phyloP scores from a whole-genome alignment of 1,140 invertebrate genomes.

The Paraescarpia echinospica region DNA sequence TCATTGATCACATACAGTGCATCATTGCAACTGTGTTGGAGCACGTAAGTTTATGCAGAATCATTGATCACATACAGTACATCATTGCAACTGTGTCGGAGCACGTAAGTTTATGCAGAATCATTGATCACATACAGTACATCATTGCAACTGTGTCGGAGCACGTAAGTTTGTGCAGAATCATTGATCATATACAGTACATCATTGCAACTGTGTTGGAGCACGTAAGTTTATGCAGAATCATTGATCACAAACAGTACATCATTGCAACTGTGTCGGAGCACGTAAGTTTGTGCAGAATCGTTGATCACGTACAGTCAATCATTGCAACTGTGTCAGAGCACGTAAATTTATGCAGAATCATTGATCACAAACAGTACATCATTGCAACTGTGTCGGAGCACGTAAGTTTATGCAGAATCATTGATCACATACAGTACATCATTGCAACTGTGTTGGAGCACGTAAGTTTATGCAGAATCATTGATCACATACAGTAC shows the following conservation, averaged over 20 bases:
- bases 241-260: not conserved
- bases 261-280: not conserved
- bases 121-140: not conserved
- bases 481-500: not conserved
- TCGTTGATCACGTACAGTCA: not conserved
- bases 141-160: not conserved
- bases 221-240: not conserved
- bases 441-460: not conserved
- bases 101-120: not conserved
- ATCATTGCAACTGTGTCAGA: not conserved
- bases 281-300: not conserved
- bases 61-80: not conserved
- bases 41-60: not conserved
- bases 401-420: not conserved
- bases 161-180: not conserved
- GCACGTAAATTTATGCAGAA: not conserved
- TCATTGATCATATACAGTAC: not conserved
- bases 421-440: not conserved
- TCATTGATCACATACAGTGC: not conserved
- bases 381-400: not conserved
- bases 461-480: not conserved
- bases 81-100: not conserved
- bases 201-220: not conserved
- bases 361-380: not conserved
- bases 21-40: not conserved